Percentiles rank a stretch among this genome's conserved stretches.
Conservation (phyloP, 2,797 vertebrate species). For the Cephalopachus bancanus region DNA sequence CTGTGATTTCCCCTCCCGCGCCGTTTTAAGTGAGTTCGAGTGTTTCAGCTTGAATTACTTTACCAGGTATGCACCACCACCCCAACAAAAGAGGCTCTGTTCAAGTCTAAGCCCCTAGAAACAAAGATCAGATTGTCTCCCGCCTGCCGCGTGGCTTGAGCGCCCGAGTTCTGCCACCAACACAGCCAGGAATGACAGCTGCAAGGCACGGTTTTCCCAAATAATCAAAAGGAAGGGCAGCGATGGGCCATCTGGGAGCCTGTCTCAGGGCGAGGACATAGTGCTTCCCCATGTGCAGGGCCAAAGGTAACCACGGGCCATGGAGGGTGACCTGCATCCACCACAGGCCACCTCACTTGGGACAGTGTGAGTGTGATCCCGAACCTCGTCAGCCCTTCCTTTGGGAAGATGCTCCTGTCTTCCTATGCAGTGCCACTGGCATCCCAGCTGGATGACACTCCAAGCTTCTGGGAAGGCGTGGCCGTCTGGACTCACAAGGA, state of each 20-base stretch:
- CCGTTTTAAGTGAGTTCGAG: background rate
- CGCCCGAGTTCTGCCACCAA: background rate
- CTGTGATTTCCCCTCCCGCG: background rate
- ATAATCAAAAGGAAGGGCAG: fast-evolving
- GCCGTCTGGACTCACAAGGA: background rate
- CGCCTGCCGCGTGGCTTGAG: background rate
- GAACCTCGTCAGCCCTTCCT: background rate
- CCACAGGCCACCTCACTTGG: background rate
- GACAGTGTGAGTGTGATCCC: no score
- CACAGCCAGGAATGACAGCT: background rate
- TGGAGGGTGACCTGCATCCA: background rate
- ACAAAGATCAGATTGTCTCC: constrained; percentile 17
- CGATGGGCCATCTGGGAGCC: fast-evolving
- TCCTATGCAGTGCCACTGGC: fast-evolving
- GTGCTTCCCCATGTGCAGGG: background rate
- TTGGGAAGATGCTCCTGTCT: fast-evolving
- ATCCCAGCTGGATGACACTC: fast-evolving
- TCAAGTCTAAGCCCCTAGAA: background rate
- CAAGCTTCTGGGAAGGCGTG: background rate
- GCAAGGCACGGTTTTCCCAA: background rate
- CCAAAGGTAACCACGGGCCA: background rate
- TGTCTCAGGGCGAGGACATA: fast-evolving
- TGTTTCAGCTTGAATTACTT: background rate
- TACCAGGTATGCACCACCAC: background rate
- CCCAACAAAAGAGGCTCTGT: background rate